These are phyloP conservation scores for Drosophila buzzatii DNA, from an alignment of 2,888 invertebrate genomes.

Conservation along the genomic window DNA sequence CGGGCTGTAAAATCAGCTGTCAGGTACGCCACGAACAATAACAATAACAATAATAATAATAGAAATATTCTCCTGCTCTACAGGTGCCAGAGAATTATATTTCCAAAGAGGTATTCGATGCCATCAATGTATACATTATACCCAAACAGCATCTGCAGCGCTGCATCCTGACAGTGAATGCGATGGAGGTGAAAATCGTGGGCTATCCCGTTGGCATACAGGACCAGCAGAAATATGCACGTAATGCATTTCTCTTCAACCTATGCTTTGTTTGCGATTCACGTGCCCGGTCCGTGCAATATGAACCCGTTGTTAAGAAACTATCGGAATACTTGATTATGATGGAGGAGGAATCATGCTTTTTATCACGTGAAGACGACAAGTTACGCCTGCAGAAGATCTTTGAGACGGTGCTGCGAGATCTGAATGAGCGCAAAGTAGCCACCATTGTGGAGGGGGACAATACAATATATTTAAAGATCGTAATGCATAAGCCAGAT, in stretches of 20 bases:
- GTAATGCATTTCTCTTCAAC: conserved; percentile 98
- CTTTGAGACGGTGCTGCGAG: conserved; percentile 91
- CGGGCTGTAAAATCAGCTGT: conserved; percentile 93
- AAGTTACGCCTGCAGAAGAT: conserved; percentile 90
- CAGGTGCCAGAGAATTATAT: conserved; percentile 96
- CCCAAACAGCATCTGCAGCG: conserved; percentile 96
- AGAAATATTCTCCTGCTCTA: neutral
- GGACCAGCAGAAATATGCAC: conserved; percentile 93
- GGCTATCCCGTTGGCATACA: conserved; percentile 97
- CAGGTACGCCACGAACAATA: conserved; percentile 86
- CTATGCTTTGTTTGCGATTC: conserved; percentile 97
- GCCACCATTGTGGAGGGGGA: conserved; percentile 93
- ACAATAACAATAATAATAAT: neutral
- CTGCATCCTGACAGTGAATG: conserved; percentile 94
- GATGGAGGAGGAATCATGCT: conserved; percentile 94
- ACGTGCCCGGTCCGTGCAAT: conserved; percentile 94
- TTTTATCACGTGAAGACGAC: conserved; percentile 89
- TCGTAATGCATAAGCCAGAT: conserved; percentile 92
- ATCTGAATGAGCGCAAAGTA: conserved; percentile 92
- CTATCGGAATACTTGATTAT: conserved; percentile 95
- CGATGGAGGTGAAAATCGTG: conserved; percentile 93
- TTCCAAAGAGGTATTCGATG: conserved; percentile 96
- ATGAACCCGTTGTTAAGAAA: conserved; percentile 97
- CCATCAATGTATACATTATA: conserved; percentile 97
- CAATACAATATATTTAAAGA: conserved; percentile 95